These are phyloP conservation scores for Sminthurinus aureus DNA, from an alignment of 2,888 invertebrate genomes.

Conservation along the genomic window DNA sequence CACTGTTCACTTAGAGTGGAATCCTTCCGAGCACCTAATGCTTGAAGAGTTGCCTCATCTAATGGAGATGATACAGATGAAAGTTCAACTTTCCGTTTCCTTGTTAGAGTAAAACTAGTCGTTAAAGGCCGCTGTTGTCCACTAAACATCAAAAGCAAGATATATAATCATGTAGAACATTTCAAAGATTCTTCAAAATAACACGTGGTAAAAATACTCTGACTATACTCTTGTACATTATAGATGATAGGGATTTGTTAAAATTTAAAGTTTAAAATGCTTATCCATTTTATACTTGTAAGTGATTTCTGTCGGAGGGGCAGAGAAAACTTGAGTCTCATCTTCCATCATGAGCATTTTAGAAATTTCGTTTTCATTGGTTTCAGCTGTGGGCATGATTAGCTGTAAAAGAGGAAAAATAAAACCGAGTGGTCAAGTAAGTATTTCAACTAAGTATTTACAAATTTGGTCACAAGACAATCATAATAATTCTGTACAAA, in stretches of 20 bases:
- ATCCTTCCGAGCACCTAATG: slow-evolving; percentile 49
- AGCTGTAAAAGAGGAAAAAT: slow-evolving; percentile 42
- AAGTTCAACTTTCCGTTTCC: slow-evolving; percentile 71
- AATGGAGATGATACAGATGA: slow-evolving; percentile 64
- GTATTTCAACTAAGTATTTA: no score
- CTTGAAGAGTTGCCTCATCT: slow-evolving; percentile 46
- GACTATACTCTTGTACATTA: no score
- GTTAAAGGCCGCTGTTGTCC: slow-evolving; percentile 46
- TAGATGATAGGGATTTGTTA: no score
- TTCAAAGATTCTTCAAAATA: not conserved
- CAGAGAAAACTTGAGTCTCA: slow-evolving; percentile 18
- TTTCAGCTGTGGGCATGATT: slow-evolving; percentile 54
- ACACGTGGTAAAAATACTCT: not conserved
- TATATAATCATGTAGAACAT: not conserved
- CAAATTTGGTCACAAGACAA: no score
- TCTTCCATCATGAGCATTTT: slow-evolving; percentile 25
- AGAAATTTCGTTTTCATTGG: slow-evolving; percentile 45
- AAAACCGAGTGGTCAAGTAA: not conserved
- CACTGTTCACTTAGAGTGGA: slow-evolving; percentile 55
- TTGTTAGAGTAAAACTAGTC: slow-evolving; percentile 68
- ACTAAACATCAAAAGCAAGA: slow-evolving; percentile 22
- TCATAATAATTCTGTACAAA: no score
- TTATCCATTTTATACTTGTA: slow-evolving; percentile 16
- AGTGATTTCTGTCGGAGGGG: slow-evolving; percentile 17
- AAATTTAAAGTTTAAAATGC: not conserved